A percentile compares a stretch with the other conserved stretches of the same genome.
Evolutionary conservation across 2,888 invertebrate species (phyloP).

Genomic region (Rapana venosa): DNA sequence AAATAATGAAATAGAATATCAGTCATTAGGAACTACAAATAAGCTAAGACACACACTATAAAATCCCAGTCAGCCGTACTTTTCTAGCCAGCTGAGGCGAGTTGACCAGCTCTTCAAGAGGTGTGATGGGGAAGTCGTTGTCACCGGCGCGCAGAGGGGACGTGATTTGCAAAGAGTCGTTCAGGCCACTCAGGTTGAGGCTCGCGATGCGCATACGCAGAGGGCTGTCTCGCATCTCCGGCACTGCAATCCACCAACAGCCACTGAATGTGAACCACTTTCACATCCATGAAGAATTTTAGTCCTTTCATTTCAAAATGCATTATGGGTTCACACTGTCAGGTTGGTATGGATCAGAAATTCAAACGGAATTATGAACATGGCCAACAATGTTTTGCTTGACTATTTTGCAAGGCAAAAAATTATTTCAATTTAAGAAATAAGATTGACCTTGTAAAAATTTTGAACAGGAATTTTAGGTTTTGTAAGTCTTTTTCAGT

Average conservation of each 20-base stretch:
- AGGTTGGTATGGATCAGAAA: too few species aligned
- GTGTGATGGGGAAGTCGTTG: constrained; percentile 60
- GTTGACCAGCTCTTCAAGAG: constrained; percentile 65
- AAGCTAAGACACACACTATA: neutral
- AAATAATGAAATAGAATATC: neutral
- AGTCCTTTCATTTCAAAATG: too few species aligned
- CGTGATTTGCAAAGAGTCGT: constrained; percentile 59
- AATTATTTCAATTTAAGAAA: too few species aligned
- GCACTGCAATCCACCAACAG: neutral
- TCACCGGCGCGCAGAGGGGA: constrained; percentile 64
- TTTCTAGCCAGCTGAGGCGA: constrained; percentile 69
- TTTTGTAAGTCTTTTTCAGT: too few species aligned
- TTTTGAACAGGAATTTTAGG: too few species aligned
- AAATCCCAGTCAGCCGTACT: constrained; percentile 47
- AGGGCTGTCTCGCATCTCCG: constrained; percentile 50
- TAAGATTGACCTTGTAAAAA: too few species aligned
- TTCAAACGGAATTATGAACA: too few species aligned
- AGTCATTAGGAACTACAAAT: neutral
- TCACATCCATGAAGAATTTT: too few species aligned
- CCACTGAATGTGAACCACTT: too few species aligned
- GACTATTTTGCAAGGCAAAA: too few species aligned
- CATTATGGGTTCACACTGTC: too few species aligned
- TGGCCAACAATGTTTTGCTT: too few species aligned
- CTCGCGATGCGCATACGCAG: constrained; percentile 36
- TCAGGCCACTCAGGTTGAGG: constrained; percentile 39